A percentile compares a stretch with the other conserved stretches of the same genome.
Evolutionary conservation across 2,113 vertebrate genomes (phyloP).

Genomic region (Tylochromis polylepis): DNA sequence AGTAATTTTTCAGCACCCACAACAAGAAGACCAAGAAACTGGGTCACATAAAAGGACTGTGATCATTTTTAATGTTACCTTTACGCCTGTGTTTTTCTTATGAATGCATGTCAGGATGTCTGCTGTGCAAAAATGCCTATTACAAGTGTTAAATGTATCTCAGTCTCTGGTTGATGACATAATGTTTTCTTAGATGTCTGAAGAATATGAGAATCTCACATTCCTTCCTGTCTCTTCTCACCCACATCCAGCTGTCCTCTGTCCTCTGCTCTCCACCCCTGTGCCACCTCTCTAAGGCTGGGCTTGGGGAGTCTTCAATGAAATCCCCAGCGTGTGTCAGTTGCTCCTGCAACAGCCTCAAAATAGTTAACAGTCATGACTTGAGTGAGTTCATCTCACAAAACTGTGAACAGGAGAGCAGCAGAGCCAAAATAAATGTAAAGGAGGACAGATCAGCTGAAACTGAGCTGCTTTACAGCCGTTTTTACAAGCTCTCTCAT

Average conservation of each 20-base stretch:
- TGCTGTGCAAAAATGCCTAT: neutral
- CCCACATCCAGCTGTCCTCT: slow-evolving; percentile 28
- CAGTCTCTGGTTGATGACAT: slow-evolving; percentile 15
- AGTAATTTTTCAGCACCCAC: neutral
- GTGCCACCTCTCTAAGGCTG: neutral
- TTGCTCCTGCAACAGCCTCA: slow-evolving; percentile 29
- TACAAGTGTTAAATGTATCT: slow-evolving; percentile 11
- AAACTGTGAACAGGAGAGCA: slow-evolving; percentile 23
- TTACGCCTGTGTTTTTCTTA: neutral
- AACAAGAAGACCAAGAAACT: neutral
- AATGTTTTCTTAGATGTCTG: slow-evolving; percentile 17
- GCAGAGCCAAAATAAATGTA: slow-evolving; percentile 42
- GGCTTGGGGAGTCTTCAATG: neutral
- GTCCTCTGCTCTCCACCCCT: neutral
- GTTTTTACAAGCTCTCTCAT: neutral
- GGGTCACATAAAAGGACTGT: neutral
- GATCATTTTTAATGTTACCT: neutral
- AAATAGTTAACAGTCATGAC: slow-evolving; percentile 51
- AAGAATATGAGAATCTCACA: slow-evolving; percentile 30
- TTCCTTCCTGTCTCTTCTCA: neutral
- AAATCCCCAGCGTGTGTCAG: slow-evolving; percentile 49
- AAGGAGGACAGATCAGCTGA: neutral
- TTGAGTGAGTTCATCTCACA: neutral
- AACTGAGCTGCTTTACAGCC: slow-evolving; percentile 16
- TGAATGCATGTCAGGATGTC: neutral